Conservation (phyloP, 1,140 invertebrate species). For the Pogonomyrmex californicus region DNA sequence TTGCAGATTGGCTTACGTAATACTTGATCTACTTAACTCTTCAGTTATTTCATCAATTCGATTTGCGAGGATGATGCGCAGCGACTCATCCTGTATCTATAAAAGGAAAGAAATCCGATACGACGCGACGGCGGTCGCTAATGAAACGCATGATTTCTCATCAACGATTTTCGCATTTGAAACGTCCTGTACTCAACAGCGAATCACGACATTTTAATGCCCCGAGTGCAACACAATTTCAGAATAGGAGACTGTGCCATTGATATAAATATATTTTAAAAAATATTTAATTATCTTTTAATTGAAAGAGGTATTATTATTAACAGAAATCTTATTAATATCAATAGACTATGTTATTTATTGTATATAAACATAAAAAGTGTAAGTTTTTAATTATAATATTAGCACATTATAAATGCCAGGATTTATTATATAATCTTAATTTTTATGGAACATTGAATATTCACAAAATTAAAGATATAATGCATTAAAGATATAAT, state of each 20-base stretch:
- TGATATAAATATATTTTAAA: neutral
- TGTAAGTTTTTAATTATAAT: neutral
- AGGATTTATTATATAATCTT: neutral
- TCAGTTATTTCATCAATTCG: conserved; percentile 24
- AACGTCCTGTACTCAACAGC: conserved; percentile 39
- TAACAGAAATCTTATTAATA: neutral
- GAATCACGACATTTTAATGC: neutral
- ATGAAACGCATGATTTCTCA: conserved; percentile 29
- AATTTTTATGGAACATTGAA: neutral
- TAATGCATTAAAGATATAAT: neutral
- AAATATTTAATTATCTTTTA: conserved; percentile 11
- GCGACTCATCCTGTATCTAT: conserved; percentile 16
- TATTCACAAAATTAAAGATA: neutral
- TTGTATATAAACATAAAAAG: neutral
- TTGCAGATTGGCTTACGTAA: neutral
- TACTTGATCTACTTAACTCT: neutral
- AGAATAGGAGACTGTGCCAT: neutral
- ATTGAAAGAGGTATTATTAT: neutral
- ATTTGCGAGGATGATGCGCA: conserved; percentile 12
- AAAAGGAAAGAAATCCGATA: conserved; percentile 40
- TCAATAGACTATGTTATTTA: neutral
- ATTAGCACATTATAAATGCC: neutral
- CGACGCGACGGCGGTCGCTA: neutral
- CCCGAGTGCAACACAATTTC: neutral
- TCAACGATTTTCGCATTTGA: conserved; percentile 21